Evolutionary conservation across 2,888 invertebrate genomes (phyloP), one percentile per base, ranked within the genome.

Genomic region (Aelia acuminata): DNA sequence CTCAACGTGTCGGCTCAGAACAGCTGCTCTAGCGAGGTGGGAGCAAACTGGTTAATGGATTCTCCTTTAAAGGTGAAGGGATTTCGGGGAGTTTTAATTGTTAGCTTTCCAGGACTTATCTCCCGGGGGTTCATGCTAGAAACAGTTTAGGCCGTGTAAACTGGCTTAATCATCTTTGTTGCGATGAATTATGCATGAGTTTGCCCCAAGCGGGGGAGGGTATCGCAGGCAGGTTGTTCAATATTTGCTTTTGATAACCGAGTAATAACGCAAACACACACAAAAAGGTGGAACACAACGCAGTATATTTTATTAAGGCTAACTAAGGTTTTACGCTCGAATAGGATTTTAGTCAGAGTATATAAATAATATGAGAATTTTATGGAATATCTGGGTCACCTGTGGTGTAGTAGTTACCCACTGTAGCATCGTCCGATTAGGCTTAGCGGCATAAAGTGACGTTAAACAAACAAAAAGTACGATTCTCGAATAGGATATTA

Each of bases 41-140:
- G n/a, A 63, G 63, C 8, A 70, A 70, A 70, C 63, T 70, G 63
- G 31, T 70, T 70, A 70, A 70, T 70, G 35, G 63, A 70, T 70
- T 70, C 63, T 4, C n/a, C 26, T 22, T 4, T 0, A 57, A 15
- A 10, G 26, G 57, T 35, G 31, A 35, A 31, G 26, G 57, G 31
- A 31, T 70, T 70, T 70, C 63, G 31, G 0, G n/a, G 31, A 70
- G 63, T 70, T 70, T 70, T 70, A 70, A 70, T 70, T 70, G 63
- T 70, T 70, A 70, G 63, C 35, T 20, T 70, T 70, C 7, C n/a
- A n/a, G 10, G 31, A 70, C 63, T 70, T 70, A 70, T 70, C 63
- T 57, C n/a, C 26, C 18, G 18, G 18, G 50, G 2, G 63, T 35
- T 70, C 7, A 7, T 26, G 26, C 57, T 57, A 57, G 26, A 31